Percentiles rank a stretch among this genome's conserved stretches.
Conservation (phyloP, 2,888 invertebrate species). For the Lithophane ornitopus region DNA sequence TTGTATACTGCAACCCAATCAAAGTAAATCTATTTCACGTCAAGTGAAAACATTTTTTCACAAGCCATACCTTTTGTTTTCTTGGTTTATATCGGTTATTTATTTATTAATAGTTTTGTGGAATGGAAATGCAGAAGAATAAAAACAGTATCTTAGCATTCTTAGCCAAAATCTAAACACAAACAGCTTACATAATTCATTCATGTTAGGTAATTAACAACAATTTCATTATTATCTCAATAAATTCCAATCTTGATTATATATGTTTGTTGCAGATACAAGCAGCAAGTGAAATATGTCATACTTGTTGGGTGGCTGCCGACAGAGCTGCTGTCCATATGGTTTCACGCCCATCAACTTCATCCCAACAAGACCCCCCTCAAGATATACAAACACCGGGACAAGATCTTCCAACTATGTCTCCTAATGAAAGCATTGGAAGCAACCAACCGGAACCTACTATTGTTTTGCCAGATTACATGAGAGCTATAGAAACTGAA, state of each 20-base stretch:
- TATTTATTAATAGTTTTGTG: background rate
- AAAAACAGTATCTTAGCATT: background rate
- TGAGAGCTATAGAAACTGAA: constrained; percentile 10
- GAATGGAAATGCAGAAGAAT: background rate
- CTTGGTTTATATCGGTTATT: background rate
- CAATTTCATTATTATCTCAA: background rate
- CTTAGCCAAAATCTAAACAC: constrained; percentile 1
- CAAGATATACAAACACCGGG: background rate
- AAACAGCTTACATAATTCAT: background rate
- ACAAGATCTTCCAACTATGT: background rate
- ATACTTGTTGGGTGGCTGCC: constrained; percentile 12
- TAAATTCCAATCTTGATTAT: background rate
- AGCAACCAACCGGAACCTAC: background rate
- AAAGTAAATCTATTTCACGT: background rate
- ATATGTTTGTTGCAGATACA: constrained; percentile 2
- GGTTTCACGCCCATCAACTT: constrained; percentile 12
- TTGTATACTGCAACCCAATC: background rate
- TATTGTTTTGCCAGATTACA: constrained; percentile 26
- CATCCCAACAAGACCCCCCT: background rate
- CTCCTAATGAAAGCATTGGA: background rate
- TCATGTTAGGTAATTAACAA: background rate
- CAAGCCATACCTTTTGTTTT: constrained; percentile 6
- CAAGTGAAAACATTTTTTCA: background rate
- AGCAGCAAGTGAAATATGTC: background rate
- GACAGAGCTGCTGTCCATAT: constrained; percentile 14